Base-by-base conservation (phyloP, 2,797 vertebrate species). In the Brotula barbata region DNA sequence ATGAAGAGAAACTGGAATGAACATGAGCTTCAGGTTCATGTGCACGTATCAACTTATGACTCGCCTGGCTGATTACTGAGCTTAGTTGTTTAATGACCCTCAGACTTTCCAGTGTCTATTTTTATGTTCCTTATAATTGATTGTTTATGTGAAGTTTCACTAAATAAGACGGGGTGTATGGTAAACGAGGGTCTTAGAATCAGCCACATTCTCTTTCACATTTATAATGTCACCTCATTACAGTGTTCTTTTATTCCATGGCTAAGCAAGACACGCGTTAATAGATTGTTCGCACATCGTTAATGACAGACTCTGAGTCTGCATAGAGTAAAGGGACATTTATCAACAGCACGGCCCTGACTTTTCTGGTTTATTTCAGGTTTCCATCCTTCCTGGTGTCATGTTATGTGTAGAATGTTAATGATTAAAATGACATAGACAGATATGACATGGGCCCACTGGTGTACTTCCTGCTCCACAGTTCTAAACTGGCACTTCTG, bases 361-460 rank as follows among this genome's bases (percentile, higher is more conserved):
- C 76, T 71, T 67, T 75, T 68, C 78, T 51, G 43, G 58, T 58
- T 49, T 61, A 54, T 52, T 41, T 76, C 73, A 73, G 60, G 58
- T 53, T 68, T 78, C 68, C 22, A 67, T 56, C 75, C 78, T 57
- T 78, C 77, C 70, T 81, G 58, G 44, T 74, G 36, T 84, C 39
- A 16, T 58, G 69, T 72, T 66, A 58, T 64, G 74, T 42, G 53
- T 68, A 62, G 61, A 63, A 86, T 85, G 83, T 64, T 69, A 84
- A 85, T 88, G 85, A 86, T 88, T 88, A 93, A 78, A 93, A 93
- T 76, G 92, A 93, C 87, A 93, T 88, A 67, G 92, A 93, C 87
- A 93, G 80, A 72, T 93, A 93, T 84, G 92, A 92, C 92, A 93
- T 92, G 84, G 92, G 92, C 74, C 91, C 92, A 80, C 92, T 93